Conservation (phyloP, 2,113 vertebrate genomes). For the Saccopteryx leptura region DNA sequence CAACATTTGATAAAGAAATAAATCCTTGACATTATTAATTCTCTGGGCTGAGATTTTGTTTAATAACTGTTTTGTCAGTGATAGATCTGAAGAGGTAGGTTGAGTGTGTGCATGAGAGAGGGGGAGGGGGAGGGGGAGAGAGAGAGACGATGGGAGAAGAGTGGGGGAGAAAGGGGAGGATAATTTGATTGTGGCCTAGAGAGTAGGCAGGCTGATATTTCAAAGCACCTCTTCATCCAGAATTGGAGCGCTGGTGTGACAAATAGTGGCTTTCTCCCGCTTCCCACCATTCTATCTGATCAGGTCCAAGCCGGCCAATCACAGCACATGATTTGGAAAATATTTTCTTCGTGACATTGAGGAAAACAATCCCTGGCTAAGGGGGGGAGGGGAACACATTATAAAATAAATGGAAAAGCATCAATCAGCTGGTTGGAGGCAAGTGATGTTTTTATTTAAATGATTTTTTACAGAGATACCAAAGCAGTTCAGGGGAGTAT, state of each 20-base stretch:
- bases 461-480: constrained; percentile 79
- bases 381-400: constrained; percentile 81
- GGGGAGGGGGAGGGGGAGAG: background rate
- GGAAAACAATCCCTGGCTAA: constrained; percentile 88
- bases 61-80: constrained; percentile 91
- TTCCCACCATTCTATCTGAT: constrained; percentile 85
- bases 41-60: constrained; percentile 89
- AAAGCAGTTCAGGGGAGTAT: constrained; percentile 76
- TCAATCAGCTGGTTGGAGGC: constrained; percentile 89
- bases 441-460: constrained; percentile 88
- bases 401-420: constrained; percentile 91
- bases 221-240: constrained; percentile 87
- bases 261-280: constrained; percentile 82
- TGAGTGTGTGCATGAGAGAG: constrained; percentile 49
- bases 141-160: background rate
- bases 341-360: constrained; percentile 90
- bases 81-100: constrained; percentile 88
- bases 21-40: constrained; percentile 91
- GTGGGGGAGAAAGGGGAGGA: background rate
- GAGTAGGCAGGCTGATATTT: constrained; percentile 84
- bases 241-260: constrained; percentile 83
- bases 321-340: constrained; percentile 86
- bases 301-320: constrained; percentile 87
- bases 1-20: constrained; percentile 91
- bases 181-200: constrained; percentile 86